Evolutionary conservation across 2,797 vertebrate species (phyloP).

Genomic region (Muraenolepis orangiensis): DNA sequence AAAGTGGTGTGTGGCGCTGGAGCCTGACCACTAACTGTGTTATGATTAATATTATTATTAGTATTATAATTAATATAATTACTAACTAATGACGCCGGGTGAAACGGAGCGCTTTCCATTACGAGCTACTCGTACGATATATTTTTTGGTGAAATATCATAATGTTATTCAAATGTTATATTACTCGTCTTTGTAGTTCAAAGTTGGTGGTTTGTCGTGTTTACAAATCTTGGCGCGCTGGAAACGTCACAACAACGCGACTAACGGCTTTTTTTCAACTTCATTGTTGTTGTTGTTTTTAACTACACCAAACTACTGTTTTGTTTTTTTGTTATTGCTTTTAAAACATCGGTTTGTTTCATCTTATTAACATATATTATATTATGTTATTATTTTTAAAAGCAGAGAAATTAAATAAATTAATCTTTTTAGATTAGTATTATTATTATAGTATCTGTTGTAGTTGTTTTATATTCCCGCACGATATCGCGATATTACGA

Average conservation of each 20-base stretch:
- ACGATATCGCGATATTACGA: not conserved
- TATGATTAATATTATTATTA: not conserved
- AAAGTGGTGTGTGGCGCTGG: constrained; percentile 60
- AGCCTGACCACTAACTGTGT: not conserved
- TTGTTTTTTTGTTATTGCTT: not conserved
- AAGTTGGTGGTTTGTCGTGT: not conserved
- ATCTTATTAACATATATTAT: not conserved
- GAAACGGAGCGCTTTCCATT: constrained; percentile 50
- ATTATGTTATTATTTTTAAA: too few relatives aligned
- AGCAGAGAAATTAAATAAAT: too few relatives aligned
- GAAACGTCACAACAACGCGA: not conserved
- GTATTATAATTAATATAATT: not conserved
- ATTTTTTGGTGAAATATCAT: constrained; percentile 15
- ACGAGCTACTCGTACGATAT: not conserved
- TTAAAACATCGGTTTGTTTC: not conserved
- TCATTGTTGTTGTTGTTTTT: not conserved
- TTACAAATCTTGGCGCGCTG: not conserved
- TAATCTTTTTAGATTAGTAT: too few relatives aligned
- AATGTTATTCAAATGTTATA: not conserved
- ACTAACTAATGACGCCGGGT: constrained; percentile 18
- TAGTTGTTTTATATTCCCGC: too few relatives aligned
- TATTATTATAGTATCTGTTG: too few relatives aligned
- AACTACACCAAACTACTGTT: too few relatives aligned
- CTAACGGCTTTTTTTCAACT: not conserved
- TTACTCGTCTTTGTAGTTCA: too few relatives aligned